Conservation (phyloP, 2,797 vertebrate species). For the Liparis tanakae region DNA sequence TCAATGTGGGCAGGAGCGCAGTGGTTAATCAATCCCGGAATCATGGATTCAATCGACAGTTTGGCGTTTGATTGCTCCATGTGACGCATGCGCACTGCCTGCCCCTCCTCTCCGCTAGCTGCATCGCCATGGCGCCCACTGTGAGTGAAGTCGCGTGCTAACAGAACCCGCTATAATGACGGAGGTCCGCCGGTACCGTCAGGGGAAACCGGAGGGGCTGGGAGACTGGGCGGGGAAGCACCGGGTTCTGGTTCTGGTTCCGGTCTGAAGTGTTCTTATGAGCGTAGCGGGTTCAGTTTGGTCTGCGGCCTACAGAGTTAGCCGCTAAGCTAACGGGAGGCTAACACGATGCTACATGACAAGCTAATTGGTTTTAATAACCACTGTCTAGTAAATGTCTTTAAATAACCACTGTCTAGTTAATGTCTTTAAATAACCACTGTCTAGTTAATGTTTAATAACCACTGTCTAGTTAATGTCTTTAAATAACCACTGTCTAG, state of each 20-base stretch:
- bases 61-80: slow-evolving; percentile 56
- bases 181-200: accelerated
- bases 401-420: background rate
- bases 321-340: background rate
- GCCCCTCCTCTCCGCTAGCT: slow-evolving; percentile 84
- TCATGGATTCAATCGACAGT: slow-evolving; percentile 41
- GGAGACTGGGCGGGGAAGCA: accelerated
- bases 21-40: slow-evolving; percentile 33
- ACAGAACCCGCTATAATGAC: background rate
- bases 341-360: background rate
- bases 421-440: too few species aligned
- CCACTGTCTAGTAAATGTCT: background rate
- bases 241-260: accelerated
- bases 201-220: accelerated
- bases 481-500: too few species aligned
- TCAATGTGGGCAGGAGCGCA: background rate
- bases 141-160: slow-evolving; percentile 81
- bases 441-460: background rate
- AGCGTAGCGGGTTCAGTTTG: background rate
- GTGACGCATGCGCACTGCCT: slow-evolving; percentile 77
- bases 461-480: too few species aligned
- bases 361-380: too few species aligned
- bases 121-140: slow-evolving; percentile 89
- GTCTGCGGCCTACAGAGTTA: slow-evolving; percentile 31
- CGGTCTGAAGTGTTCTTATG: background rate